A percentile compares a stretch with the other conserved stretches of the same genome.
Conservation (phyloP, 2,113 vertebrate genomes). For the Eulacestoma nigropectus region DNA sequence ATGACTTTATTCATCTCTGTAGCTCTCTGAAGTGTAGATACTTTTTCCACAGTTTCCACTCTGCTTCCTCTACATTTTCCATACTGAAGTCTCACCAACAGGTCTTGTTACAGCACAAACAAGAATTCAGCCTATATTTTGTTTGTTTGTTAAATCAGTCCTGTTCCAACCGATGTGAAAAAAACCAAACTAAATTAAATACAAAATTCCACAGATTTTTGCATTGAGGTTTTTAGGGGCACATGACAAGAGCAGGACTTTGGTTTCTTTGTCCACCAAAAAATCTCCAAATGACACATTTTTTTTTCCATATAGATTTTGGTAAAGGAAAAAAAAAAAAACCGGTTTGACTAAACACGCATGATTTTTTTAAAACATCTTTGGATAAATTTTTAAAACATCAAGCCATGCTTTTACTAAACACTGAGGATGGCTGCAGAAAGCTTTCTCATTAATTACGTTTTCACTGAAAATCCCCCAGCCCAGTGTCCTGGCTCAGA, state of each 20-base stretch:
- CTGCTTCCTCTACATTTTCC: background rate
- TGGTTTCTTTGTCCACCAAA: background rate
- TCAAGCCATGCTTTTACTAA: background rate
- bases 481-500: background rate
- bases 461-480: background rate
- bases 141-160: background rate
- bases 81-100: background rate
- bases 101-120: background rate
- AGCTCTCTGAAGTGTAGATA: background rate
- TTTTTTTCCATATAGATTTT: background rate
- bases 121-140: background rate
- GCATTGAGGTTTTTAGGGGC: background rate
- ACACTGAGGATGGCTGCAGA: background rate
- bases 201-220: background rate
- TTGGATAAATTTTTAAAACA: background rate
- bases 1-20: background rate
- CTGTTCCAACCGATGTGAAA: background rate
- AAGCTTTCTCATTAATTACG: background rate
- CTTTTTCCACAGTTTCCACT: background rate
- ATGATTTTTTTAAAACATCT: background rate
- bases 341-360: background rate
- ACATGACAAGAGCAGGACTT: background rate
- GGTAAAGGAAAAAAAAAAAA: background rate
- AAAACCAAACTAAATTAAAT: background rate
- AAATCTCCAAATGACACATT: background rate